Evolutionary conservation across 2,797 vertebrate genomes (phyloP).

Genomic region (Urocyon cinereoargenteus): DNA sequence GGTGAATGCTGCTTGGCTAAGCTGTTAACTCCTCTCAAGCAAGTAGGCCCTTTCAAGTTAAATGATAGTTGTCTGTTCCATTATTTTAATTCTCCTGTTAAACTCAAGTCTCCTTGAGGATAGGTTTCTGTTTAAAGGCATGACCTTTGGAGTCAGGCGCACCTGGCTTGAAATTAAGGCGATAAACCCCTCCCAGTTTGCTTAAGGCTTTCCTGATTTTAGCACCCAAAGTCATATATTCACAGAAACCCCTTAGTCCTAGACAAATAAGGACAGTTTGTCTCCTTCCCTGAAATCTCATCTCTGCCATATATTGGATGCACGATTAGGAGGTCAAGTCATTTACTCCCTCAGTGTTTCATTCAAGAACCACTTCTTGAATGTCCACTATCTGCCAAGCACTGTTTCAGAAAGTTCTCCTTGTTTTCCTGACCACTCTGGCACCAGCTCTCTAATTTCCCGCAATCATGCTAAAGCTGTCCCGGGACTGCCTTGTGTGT

Average conservation of each 20-base stretch:
- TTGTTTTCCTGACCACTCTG: slow-evolving; percentile 61
- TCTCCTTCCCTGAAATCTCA: background rate
- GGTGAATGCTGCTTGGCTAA: background rate
- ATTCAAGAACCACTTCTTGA: slow-evolving; percentile 46
- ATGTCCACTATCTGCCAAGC: background rate
- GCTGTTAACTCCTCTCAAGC: background rate
- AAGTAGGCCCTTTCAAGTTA: background rate
- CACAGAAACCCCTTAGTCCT: background rate
- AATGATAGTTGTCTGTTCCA: background rate
- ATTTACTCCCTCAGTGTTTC: background rate
- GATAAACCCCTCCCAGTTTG: background rate
- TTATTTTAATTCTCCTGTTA: background rate
- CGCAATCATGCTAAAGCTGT: slow-evolving; percentile 29
- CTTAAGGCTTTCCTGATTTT: background rate
- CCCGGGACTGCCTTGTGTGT: slow-evolving; percentile 30
- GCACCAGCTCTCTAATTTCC: slow-evolving; percentile 50
- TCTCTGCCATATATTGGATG: background rate
- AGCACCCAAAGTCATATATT: background rate
- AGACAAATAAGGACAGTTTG: background rate
- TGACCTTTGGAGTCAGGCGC: background rate
- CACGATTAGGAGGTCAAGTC: background rate
- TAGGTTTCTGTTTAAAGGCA: background rate
- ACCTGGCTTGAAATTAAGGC: background rate
- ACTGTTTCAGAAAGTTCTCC: slow-evolving; percentile 18
- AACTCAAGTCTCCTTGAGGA: background rate